Evolutionary conservation across 2,113 vertebrate genomes (phyloP).

Genomic region (Corythornis cristatus): DNA sequence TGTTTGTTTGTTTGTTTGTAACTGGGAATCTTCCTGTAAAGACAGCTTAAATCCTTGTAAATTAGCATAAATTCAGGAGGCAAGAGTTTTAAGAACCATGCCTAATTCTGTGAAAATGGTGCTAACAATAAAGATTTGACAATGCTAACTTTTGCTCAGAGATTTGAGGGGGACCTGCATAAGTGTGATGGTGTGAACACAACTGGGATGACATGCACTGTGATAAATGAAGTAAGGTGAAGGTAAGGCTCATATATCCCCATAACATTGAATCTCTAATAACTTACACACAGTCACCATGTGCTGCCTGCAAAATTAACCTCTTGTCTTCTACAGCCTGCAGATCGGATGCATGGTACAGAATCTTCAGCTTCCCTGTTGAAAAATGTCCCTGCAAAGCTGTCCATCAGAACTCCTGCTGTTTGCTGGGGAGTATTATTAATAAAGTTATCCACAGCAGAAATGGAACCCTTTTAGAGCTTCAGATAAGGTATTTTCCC

Average conservation of each 20-base stretch:
- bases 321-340: not conserved
- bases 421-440: conserved; percentile 4
- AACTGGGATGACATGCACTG: not conserved
- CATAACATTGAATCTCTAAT: not conserved
- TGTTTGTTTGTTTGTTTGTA: not conserved
- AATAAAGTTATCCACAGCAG: conserved; percentile 51
- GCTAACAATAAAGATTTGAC: not conserved
- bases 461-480: conserved; percentile 27
- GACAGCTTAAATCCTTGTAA: not conserved
- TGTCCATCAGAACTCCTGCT: conserved; percentile 21
- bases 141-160: not conserved
- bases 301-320: conserved; percentile 39
- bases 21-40: not conserved
- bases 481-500: conserved; percentile 25
- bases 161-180: not conserved
- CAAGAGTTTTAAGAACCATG: not conserved
- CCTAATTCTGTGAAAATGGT: not conserved
- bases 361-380: conserved; percentile 3
- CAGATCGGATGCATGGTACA: not conserved
- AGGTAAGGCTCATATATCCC: conserved; percentile 5
- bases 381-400: conserved; percentile 22
- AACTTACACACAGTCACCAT: not conserved
- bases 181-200: not conserved
- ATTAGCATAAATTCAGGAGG: not conserved
- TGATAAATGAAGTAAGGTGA: not conserved